These are phyloP conservation scores for Drosophila rhopaloa DNA, from an alignment of 1,140 invertebrate species.

Conservation along the genomic window DNA sequence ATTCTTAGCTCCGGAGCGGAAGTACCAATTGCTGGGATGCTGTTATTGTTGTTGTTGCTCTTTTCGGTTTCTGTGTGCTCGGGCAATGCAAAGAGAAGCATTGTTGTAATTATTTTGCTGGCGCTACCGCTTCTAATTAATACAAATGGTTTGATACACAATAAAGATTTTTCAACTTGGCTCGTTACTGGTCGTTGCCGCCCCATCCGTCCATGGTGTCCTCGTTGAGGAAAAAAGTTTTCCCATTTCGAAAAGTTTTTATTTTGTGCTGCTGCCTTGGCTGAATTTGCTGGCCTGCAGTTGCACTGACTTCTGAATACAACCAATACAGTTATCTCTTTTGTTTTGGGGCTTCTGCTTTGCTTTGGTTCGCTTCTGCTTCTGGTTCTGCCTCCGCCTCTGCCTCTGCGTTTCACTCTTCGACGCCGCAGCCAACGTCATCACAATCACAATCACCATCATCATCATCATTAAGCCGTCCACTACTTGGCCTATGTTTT, in stretches of 20 bases:
- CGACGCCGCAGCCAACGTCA: conserved; percentile 22
- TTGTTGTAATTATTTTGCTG: conserved; percentile 79
- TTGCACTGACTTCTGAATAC: conserved; percentile 47
- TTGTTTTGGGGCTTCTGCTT: conserved; percentile 66
- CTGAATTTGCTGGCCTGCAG: conserved; percentile 51
- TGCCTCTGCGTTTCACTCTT: conserved; percentile 5
- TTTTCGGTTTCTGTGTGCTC: background rate
- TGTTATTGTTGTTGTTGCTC: conserved; percentile 23
- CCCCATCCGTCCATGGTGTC: conserved; percentile 10
- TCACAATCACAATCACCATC: conserved; percentile 43
- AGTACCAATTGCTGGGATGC: conserved; percentile 34
- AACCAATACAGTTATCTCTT: conserved; percentile 55
- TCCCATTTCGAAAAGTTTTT: conserved; percentile 79
- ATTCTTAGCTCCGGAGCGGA: conserved; percentile 15
- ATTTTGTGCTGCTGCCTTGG: conserved; percentile 58
- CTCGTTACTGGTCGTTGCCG: conserved; percentile 65
- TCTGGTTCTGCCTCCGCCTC: background rate
- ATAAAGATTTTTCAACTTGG: conserved; percentile 83
- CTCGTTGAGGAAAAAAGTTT: conserved; percentile 75
- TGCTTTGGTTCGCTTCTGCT: conserved; percentile 7
- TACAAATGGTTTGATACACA: conserved; percentile 83
- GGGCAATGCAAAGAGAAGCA: conserved; percentile 15
- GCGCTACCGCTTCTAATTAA: conserved; percentile 76
- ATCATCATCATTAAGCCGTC: conserved; percentile 13
- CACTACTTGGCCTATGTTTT: conserved; percentile 26